Evolutionary conservation across 2,797 vertebrate species (phyloP).

Genomic region (Sciurus carolinensis): DNA sequence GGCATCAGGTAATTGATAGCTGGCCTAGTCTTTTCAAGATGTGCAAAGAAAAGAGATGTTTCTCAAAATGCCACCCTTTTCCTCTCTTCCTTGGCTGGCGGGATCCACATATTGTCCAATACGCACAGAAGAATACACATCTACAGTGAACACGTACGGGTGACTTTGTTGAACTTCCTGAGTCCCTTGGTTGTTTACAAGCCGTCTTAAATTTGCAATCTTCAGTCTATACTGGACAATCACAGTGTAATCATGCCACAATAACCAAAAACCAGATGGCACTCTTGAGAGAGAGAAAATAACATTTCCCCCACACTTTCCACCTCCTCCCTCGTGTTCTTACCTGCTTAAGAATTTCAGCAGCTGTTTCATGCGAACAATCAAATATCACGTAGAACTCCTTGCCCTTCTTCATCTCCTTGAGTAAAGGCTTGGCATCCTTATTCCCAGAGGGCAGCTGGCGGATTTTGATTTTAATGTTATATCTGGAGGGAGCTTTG

Average conservation of each 20-base stretch:
- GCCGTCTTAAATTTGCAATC: not conserved
- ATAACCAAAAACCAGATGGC: not conserved
- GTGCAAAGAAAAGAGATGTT: not conserved
- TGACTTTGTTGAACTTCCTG: not conserved
- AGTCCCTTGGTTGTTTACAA: not conserved
- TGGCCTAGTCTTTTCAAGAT: not conserved
- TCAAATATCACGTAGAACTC: constrained; percentile 99
- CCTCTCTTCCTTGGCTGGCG: not conserved
- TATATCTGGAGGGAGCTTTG: constrained; percentile 99
- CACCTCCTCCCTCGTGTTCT: not conserved
- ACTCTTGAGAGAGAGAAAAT: not conserved
- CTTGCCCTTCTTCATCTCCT: constrained; percentile 99
- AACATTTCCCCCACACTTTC: not conserved
- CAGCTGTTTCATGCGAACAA: constrained; percentile 96
- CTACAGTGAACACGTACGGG: not conserved
- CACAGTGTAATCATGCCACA: not conserved
- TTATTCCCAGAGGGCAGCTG: constrained; percentile 97
- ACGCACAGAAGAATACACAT: fast-evolving
- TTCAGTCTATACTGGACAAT: not conserved
- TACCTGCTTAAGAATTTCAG: constrained; percentile 98
- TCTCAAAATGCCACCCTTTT: not conserved
- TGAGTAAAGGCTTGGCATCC: constrained; percentile 96
- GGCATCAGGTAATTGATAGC: not conserved
- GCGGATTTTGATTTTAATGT: constrained; percentile 99
- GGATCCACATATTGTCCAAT: fast-evolving